Conservation (phyloP, 2,113 vertebrate genomes). For the Hypanus sabinus region DNA sequence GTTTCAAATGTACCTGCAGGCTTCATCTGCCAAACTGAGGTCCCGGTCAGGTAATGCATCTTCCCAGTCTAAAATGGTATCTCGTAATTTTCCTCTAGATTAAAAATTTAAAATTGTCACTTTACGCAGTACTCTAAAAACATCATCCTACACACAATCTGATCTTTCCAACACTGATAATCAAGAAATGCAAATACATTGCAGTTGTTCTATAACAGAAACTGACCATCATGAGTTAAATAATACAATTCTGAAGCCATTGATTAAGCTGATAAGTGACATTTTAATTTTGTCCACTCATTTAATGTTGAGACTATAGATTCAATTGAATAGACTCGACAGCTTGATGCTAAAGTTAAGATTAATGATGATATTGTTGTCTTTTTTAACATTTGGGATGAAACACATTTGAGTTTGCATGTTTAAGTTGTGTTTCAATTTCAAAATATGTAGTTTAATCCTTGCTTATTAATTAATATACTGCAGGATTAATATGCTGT, state of each 20-base stretch:
- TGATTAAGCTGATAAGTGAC: background rate
- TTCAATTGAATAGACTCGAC: background rate
- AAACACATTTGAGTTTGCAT: background rate
- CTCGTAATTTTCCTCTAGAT: conserved; percentile 77
- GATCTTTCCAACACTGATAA: background rate
- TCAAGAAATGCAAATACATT: background rate
- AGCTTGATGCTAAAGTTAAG: background rate
- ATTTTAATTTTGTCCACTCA: background rate
- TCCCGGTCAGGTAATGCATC: conserved; percentile 82
- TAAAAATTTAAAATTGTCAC: background rate
- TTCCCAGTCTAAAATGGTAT: conserved; percentile 95
- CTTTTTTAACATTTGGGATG: background rate
- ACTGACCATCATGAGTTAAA: background rate
- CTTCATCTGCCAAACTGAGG: conserved; percentile 76
- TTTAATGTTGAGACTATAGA: background rate
- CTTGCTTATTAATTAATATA: background rate
- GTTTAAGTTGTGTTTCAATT: background rate
- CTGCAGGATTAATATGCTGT: background rate
- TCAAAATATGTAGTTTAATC: background rate
- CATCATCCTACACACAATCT: background rate
- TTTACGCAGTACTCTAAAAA: background rate
- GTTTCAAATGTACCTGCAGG: conserved; percentile 70
- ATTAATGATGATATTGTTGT: background rate
- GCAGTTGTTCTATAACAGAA: background rate
- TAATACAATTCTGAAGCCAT: background rate